phyloP scores from a whole-genome alignment of 2,113 vertebrate genomes.

The Lagenorhynchus albirostris region DNA sequence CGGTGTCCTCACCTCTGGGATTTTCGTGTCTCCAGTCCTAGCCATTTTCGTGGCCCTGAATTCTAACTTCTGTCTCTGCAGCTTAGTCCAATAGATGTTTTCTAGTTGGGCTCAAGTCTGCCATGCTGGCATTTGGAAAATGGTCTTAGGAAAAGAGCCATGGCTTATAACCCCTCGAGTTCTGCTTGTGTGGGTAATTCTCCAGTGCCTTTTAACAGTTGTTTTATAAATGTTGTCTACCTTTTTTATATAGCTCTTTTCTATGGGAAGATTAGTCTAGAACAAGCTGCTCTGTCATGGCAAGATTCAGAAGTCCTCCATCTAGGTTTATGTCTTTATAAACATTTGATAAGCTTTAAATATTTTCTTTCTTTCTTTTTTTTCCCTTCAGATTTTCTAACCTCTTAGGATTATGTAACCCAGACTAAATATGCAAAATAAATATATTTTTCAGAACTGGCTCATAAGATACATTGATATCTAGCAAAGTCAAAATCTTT shows the following conservation, averaged over 20 bases:
- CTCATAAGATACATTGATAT: neutral
- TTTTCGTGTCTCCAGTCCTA: neutral
- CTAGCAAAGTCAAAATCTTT: slow-evolving; percentile 37
- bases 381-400: neutral
- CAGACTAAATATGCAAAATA: neutral
- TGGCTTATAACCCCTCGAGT: neutral
- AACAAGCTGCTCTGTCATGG: neutral
- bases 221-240: neutral
- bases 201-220: neutral
- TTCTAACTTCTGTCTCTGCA: neutral
- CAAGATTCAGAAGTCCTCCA: neutral
- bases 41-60: neutral
- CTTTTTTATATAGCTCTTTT: slow-evolving; percentile 3
- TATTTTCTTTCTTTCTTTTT: neutral
- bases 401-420: neutral
- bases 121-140: neutral
- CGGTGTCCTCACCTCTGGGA: neutral
- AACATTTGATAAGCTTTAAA: slow-evolving; percentile 31
- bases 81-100: neutral
- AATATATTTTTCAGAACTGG: slow-evolving; percentile 30
- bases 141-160: neutral
- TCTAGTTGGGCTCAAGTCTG: neutral
- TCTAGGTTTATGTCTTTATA: neutral
- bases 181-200: neutral
- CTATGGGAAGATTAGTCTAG: neutral